Conservation (phyloP, 2,113 vertebrate species). For the chimpanzee (Pan troglodytes) region NHGRI_mPanTro3-v2.1_pri NC_072412.2:118174001-118174500, state of each 20-base stretch:
- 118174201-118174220: not conserved
- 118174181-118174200: not conserved
- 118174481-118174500: too few species aligned
- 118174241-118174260: not conserved
- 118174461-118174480: too few species aligned
- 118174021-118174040: not conserved
- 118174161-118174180: not conserved
- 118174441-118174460: too few species aligned
- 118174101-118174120: not conserved
- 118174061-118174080: not conserved
- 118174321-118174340: not conserved
- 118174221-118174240: not conserved
- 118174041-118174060: not conserved
- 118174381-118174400: too few species aligned
- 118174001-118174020: not conserved
- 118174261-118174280: not conserved
- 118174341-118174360: rapidly evolving
- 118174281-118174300: too few species aligned
- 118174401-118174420: too few species aligned
- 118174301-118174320: not conserved
- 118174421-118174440: too few species aligned
- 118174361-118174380: too few species aligned
- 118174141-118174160: not conserved
- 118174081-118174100: not conserved
- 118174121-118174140: not conserved